Percentiles rank a stretch among this genome's conserved stretches.
These are phyloP conservation scores for Apostichopus parvimensis DNA, from an alignment of 35 echinoderm and acorn worm species.

Conservation along the genomic window DNA sequence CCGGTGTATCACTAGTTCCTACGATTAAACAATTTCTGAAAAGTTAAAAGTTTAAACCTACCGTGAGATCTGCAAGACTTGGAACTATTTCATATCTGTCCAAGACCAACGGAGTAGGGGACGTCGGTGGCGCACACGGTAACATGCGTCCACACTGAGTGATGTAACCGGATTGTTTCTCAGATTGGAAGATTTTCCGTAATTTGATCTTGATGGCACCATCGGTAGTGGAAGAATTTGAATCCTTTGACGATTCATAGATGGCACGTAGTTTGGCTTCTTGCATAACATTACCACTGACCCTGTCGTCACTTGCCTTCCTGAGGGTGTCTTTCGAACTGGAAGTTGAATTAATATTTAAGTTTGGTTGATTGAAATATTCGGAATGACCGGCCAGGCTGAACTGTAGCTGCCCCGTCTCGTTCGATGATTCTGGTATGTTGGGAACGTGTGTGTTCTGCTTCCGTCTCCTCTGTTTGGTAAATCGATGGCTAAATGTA, in stretches of 20 bases:
- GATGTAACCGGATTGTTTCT: slow-evolving; percentile 88
- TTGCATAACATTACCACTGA: not conserved
- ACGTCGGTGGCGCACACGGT: slow-evolving; percentile 87
- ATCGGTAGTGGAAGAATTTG: not conserved
- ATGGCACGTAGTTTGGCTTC: slow-evolving; percentile 41
- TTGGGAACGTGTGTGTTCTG: not conserved
- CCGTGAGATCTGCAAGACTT: slow-evolving; percentile 82
- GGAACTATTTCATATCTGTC: slow-evolving; percentile 82
- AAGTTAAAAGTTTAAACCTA: slow-evolving; percentile 49
- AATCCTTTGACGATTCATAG: not conserved
- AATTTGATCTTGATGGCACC: slow-evolving; percentile 15
- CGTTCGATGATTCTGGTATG: not conserved
- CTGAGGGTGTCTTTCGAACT: no score
- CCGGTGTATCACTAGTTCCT: no score
- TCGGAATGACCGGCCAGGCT: not conserved
- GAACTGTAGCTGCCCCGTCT: not conserved
- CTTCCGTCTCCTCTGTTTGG: not conserved
- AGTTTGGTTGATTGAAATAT: not conserved
- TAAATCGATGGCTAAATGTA: slow-evolving; percentile 47
- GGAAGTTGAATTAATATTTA: not conserved
- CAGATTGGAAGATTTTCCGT: slow-evolving; percentile 86
- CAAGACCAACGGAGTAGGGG: slow-evolving; percentile 71
- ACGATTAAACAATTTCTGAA: no score
- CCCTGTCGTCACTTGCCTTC: not conserved
- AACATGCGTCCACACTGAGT: slow-evolving; percentile 74